phyloP scores from a whole-genome alignment of 1,140 invertebrate species.

The Brachionus angularis region DNA sequence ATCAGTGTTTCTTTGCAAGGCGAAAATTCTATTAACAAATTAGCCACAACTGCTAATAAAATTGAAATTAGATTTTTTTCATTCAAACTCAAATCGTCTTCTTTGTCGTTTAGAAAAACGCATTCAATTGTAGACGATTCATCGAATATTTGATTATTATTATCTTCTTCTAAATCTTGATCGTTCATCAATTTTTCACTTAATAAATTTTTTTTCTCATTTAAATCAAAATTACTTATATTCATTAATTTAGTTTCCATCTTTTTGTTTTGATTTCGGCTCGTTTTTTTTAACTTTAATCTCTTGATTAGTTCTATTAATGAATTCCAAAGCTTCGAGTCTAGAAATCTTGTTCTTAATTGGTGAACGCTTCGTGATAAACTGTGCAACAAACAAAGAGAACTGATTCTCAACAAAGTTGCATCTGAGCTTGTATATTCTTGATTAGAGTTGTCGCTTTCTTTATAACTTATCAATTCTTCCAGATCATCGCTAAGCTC shows the following conservation, averaged over 20 bases:
- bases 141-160: no score
- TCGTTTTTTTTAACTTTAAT: constrained; percentile 32
- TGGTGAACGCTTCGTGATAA: constrained; percentile 39
- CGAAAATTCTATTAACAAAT: constrained; percentile 40
- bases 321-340: constrained; percentile 14
- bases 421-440: constrained; percentile 6
- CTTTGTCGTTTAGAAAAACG: background rate
- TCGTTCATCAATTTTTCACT: no score
- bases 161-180: no score
- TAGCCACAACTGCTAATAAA: constrained; percentile 28
- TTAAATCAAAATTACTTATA: background rate
- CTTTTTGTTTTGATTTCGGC: background rate
- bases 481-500: constrained; percentile 5
- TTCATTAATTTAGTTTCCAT: background rate
- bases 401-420: constrained; percentile 28
- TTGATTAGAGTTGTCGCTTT: background rate
- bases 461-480: background rate
- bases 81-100: constrained; percentile 35
- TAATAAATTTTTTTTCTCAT: background rate
- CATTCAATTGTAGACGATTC: no score
- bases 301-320: constrained; percentile 23
- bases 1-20: constrained; percentile 37
- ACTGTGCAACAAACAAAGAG: constrained; percentile 34
- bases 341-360: constrained; percentile 34
- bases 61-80: constrained; percentile 38